phyloP scores from a whole-genome alignment of 2,113 vertebrate species.

The Petaurus breviceps region DNA sequence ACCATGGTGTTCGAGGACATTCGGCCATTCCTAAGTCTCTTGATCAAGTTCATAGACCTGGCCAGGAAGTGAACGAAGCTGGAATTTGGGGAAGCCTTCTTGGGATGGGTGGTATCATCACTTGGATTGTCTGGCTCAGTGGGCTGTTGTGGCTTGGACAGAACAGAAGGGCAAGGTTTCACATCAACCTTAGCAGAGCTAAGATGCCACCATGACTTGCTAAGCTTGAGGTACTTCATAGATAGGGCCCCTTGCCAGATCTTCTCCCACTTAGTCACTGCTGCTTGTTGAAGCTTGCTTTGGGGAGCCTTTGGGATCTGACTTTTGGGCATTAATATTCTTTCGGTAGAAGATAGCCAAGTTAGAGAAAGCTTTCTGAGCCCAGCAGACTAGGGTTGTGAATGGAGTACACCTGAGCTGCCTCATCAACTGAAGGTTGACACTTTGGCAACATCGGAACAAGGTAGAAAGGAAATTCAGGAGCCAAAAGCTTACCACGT shows the following conservation, averaged over 20 bases:
- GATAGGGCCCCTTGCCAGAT: not conserved
- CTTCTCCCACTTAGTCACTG: not conserved
- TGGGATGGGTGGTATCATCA: not conserved
- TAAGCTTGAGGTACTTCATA: not conserved
- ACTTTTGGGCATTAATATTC: not conserved
- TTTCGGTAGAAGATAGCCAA: not conserved
- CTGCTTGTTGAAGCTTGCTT: not conserved
- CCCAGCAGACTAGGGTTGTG: not conserved
- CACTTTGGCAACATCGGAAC: not conserved
- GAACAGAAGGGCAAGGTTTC: not conserved
- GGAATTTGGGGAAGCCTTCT: not conserved
- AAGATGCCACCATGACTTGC: not conserved
- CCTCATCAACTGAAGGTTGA: not conserved
- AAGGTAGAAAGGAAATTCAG: not conserved
- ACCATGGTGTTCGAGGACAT: not conserved
- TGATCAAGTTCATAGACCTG: not conserved
- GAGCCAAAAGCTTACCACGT: not conserved
- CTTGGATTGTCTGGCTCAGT: not conserved
- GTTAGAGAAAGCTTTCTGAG: not conserved
- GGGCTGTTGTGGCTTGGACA: not conserved
- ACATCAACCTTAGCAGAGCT: not conserved
- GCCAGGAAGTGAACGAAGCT: not conserved
- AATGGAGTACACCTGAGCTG: not conserved
- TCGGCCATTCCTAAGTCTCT: not conserved
- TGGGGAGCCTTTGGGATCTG: not conserved